Evolutionary conservation across 2,113 vertebrate species (phyloP), one percentile per base, ranked within the genome.

Genomic region (Raja brachyura): DNA sequence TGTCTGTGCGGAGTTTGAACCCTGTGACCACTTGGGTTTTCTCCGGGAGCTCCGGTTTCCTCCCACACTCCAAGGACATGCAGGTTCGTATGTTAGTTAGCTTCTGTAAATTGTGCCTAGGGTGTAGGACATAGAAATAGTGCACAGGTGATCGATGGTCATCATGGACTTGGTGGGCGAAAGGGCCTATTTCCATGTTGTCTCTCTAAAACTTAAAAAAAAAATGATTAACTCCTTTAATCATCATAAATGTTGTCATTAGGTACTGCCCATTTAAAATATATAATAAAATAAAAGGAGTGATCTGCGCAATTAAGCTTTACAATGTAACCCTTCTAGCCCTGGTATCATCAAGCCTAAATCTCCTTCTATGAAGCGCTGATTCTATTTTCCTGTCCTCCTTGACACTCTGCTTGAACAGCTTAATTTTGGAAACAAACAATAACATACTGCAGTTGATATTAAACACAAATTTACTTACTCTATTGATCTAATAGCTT

Each of bases 381-480:
- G 56, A 86, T 86, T 86, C 25, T 3, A 31, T 63, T 63, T 63
- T n/a, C 56, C 54, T 61, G 61, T 86, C 56, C n/a, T 86, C 28
- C 11, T 86, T 48, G 66, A 74, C 22, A 0, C 81, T 63, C 93
- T 39, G 28, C 28, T 59, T 76, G 0, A 86, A 61, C 75, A 85
- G n/a, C 54, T 93, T 93, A 86, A 75, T 93, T 75, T 85, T 39
- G 39, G 85, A 88, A 86, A 39, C 54, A 93, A 61, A 93, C 66
- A 79, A 48, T 18, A 86, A 78, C 63, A 93, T 61, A 25, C 75
- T 59, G 79, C 92, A 76, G 28, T 39, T 93, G 14, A 2, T 74
- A 33, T 16, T 76, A 75, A 94, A 74, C 11, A 54, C 33, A 63
- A 93, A 59, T 93, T 33, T 61, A 92, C 90, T 92, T 54, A 48